A percentile compares a stretch with the other conserved stretches of the same genome.
Evolutionary conservation across 2,888 invertebrate species (phyloP).

Genomic region (Aporophyla lueneburgensis): DNA sequence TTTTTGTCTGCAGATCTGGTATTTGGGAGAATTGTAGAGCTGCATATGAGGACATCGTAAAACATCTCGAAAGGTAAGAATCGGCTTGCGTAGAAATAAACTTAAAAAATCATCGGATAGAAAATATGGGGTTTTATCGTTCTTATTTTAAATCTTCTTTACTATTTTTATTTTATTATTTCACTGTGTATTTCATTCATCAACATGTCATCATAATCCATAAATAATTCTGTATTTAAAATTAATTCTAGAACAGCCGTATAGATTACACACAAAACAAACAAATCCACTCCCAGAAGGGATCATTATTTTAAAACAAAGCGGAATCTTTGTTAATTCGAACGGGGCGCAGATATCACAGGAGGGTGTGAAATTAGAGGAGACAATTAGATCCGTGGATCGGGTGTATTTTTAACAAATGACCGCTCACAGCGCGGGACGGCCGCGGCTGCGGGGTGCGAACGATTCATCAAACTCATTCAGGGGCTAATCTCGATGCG

Average conservation of each 20-base stretch:
- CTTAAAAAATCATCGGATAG: neutral
- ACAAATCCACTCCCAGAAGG: constrained; percentile 39
- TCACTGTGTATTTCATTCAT: constrained; percentile 38
- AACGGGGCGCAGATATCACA: constrained; percentile 85
- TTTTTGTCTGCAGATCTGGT: constrained; percentile 93
- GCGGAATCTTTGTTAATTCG: constrained; percentile 81
- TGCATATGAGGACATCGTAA: constrained; percentile 98
- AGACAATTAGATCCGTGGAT: constrained; percentile 91
- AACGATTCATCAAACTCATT: constrained; percentile 91
- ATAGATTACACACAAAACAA: constrained; percentile 36
- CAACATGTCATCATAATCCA: constrained; percentile 20
- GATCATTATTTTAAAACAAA: constrained; percentile 69
- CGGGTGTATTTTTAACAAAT: constrained; percentile 91
- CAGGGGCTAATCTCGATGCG: constrained; percentile 90
- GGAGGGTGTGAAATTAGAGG: constrained; percentile 90
- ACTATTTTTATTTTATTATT: constrained; percentile 33
- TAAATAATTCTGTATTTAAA: constrained; percentile 13
- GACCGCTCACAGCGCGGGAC: constrained; percentile 81
- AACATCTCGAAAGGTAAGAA: constrained; percentile 97
- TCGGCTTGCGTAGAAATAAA: constrained; percentile 30
- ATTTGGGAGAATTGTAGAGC: constrained; percentile 99
- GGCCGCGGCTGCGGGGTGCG: constrained; percentile 83
- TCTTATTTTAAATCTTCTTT: constrained; percentile 31
- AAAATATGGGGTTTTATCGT: constrained; percentile 16
- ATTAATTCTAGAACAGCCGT: constrained; percentile 8